Conservation (phyloP, 2,888 invertebrate species). For the Branchipolynoe longqiensis region DNA sequence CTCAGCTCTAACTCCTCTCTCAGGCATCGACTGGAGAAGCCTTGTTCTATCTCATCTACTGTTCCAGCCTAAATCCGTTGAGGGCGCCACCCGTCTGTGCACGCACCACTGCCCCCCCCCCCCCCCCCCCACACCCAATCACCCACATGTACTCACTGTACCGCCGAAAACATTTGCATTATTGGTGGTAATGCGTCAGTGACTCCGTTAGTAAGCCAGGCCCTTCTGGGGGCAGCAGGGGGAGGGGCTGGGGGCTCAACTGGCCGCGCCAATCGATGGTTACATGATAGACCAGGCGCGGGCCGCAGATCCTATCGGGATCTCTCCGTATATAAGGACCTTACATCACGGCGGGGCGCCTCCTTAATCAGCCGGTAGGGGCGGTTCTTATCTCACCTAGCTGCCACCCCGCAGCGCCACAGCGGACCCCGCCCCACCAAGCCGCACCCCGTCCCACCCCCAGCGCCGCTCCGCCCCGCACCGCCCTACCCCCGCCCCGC, state of each 20-base stretch:
- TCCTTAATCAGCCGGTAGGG: constrained; percentile 10
- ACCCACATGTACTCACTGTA: too few species aligned
- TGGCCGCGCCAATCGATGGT: constrained; percentile 27
- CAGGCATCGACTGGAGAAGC: too few species aligned
- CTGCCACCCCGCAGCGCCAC: background rate
- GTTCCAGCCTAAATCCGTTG: too few species aligned
- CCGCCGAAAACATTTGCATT: too few species aligned
- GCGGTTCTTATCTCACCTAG: constrained; percentile 16
- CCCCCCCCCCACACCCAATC: too few species aligned
- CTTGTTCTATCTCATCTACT: too few species aligned
- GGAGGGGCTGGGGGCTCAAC: background rate
- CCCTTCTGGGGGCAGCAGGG: background rate
- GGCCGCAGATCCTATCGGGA: constrained; percentile 38
- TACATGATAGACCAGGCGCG: constrained; percentile 33
- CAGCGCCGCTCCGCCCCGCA: background rate
- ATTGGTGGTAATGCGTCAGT: too few species aligned
- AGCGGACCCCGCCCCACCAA: background rate
- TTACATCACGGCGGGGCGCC: constrained; percentile 1
- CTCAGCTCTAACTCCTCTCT: too few species aligned
- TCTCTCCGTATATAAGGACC: constrained; percentile 32
- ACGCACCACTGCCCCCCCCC: too few species aligned
- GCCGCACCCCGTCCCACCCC: background rate
- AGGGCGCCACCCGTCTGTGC: too few species aligned
- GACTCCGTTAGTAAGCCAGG: too few species aligned
- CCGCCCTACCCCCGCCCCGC: background rate